These are phyloP conservation scores for Linnaemya vulpina DNA, from an alignment of 2,888 invertebrate genomes.

Conservation along the genomic window DNA sequence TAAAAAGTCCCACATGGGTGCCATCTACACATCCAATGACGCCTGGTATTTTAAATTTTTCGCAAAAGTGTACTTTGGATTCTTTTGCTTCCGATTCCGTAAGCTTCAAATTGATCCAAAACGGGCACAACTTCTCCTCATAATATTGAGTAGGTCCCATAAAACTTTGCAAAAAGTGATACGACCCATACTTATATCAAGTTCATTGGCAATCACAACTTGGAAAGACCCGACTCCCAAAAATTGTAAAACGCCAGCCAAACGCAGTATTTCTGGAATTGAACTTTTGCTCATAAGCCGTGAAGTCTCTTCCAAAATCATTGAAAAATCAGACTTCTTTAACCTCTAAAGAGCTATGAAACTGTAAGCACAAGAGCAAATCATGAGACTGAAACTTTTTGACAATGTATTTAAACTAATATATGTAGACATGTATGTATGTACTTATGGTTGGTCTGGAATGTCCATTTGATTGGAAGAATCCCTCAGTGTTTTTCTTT, in stretches of 20 bases:
- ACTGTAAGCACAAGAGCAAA: slow-evolving; percentile 9
- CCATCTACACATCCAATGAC: slow-evolving; percentile 41
- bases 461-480: slow-evolving; percentile 40
- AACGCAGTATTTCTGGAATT: slow-evolving; percentile 43
- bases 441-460: slow-evolving; percentile 4
- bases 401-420: too few species aligned
- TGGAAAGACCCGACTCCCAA: slow-evolving; percentile 39
- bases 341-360: slow-evolving; percentile 38
- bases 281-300: slow-evolving; percentile 42
- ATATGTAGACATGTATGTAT: not conserved
- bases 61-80: slow-evolving; percentile 25
- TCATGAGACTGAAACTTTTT: slow-evolving; percentile 12
- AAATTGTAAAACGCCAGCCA: slow-evolving; percentile 33
- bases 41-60: slow-evolving; percentile 25
- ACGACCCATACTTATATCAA: slow-evolving; percentile 42
- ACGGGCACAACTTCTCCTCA: slow-evolving; percentile 34
- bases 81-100: slow-evolving; percentile 21
- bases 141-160: slow-evolving; percentile 29
- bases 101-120: slow-evolving; percentile 36
- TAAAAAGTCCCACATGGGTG: slow-evolving; percentile 39
- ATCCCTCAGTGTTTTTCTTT: slow-evolving; percentile 36
- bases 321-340: slow-evolving; percentile 33
- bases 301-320: slow-evolving; percentile 19
- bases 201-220: slow-evolving; percentile 43
- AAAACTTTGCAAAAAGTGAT: slow-evolving; percentile 41